A percentile compares a stretch with the other conserved stretches of the same genome.
Conservation (phyloP, 2,113 vertebrate genomes). For the Myanophis thanlyinensis region DNA sequence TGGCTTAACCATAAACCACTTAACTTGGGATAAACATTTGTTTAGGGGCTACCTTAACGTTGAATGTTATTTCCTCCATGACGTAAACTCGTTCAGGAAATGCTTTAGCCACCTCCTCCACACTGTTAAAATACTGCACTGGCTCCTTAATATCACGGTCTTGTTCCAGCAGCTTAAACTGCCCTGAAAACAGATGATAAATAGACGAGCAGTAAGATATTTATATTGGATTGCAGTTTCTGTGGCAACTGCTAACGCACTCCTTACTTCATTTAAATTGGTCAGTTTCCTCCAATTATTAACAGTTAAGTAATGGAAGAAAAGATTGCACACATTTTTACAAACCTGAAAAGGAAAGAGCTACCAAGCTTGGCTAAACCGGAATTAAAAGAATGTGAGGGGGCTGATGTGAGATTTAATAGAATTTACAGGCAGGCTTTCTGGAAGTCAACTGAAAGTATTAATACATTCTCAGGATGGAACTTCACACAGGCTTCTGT, state of each 20-base stretch:
- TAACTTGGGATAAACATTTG: slow-evolving; percentile 69
- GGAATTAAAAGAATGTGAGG: slow-evolving; percentile 22
- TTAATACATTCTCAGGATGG: slow-evolving; percentile 19
- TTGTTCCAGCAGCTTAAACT: slow-evolving; percentile 98
- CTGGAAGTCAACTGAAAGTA: slow-evolving; percentile 16
- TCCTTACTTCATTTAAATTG: slow-evolving; percentile 17
- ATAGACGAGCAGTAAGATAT: slow-evolving; percentile 71
- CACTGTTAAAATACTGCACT: slow-evolving; percentile 97
- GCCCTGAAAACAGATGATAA: slow-evolving; percentile 81
- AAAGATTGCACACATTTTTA: slow-evolving; percentile 23
- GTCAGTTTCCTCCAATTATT: slow-evolving; percentile 48
- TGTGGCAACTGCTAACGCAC: slow-evolving; percentile 55
- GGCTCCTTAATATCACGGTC: slow-evolving; percentile 98
- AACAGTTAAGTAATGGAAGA: slow-evolving; percentile 31
- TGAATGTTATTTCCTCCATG: slow-evolving; percentile 99
- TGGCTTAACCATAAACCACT: slow-evolving; percentile 54
- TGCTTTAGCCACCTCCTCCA: slow-evolving; percentile 99
- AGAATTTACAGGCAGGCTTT: slow-evolving; percentile 31
- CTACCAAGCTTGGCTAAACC: slow-evolving; percentile 17
- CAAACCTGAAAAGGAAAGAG: slow-evolving; percentile 39
- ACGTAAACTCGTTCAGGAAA: slow-evolving; percentile 99
- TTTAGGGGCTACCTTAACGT: slow-evolving; percentile 90
- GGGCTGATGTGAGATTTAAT: slow-evolving; percentile 36
- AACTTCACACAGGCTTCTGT: background rate
- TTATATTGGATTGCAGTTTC: slow-evolving; percentile 69